Conservation (phyloP, 2,888 invertebrate genomes). For the Drosophila kanekoi region DNA sequence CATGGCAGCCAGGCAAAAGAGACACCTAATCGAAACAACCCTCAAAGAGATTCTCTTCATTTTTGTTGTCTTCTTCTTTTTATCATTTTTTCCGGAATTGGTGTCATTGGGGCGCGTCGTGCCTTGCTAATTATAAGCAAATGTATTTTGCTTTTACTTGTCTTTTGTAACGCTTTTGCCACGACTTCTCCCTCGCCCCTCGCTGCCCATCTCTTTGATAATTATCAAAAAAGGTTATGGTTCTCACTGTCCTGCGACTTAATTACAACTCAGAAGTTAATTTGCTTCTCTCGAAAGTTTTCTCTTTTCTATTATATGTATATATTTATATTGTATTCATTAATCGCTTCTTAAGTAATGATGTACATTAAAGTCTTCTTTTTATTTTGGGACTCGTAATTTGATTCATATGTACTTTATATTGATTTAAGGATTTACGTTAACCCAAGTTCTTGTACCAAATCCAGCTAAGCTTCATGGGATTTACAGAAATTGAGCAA, state of each 20-base stretch:
- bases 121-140: slow-evolving; percentile 74
- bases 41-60: slow-evolving; percentile 42
- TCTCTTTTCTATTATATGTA: neutral
- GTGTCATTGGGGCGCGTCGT: slow-evolving; percentile 82
- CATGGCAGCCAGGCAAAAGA: slow-evolving; percentile 20
- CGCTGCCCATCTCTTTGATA: slow-evolving; percentile 23
- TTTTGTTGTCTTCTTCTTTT: slow-evolving; percentile 6
- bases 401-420: too few relatives aligned
- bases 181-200: slow-evolving; percentile 2
- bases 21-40: slow-evolving; percentile 47
- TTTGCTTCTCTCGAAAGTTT: slow-evolving; percentile 21
- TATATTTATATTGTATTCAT: neutral
- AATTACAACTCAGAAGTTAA: slow-evolving; percentile 57
- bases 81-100: slow-evolving; percentile 67
- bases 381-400: too few relatives aligned
- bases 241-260: slow-evolving; percentile 23
- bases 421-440: too few relatives aligned
- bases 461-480: too few relatives aligned
- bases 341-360: too few relatives aligned
- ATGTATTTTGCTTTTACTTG: slow-evolving; percentile 38
- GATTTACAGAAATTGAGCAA: too few relatives aligned
- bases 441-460: too few relatives aligned
- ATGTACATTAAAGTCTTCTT: too few relatives aligned
- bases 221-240: slow-evolving; percentile 37
- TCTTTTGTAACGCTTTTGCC: slow-evolving; percentile 17